Percentiles rank a stretch among this genome's conserved stretches.
Evolutionary conservation across 2,888 invertebrate genomes (phyloP).

Genomic region (Dicycla oo): DNA sequence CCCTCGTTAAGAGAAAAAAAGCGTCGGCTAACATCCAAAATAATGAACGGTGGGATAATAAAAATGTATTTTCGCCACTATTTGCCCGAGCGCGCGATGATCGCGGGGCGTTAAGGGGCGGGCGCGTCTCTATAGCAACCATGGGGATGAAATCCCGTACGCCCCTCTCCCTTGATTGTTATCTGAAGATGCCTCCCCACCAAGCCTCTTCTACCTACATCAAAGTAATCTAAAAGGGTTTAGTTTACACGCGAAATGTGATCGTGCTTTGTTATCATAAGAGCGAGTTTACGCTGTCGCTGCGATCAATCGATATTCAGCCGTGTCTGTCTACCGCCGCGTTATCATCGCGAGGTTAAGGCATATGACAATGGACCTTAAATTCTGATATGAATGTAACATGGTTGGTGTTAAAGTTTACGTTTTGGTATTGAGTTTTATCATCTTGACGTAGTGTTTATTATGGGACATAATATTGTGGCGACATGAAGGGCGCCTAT

Average conservation of each 20-base stretch:
- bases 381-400: slow-evolving; percentile 62
- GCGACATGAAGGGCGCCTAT: neutral
- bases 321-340: slow-evolving; percentile 48
- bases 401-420: slow-evolving; percentile 57
- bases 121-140: slow-evolving; percentile 85
- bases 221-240: slow-evolving; percentile 87
- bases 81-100: slow-evolving; percentile 83
- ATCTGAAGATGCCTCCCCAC: slow-evolving; percentile 86
- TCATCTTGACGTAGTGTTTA: slow-evolving; percentile 48
- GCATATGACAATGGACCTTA: slow-evolving; percentile 68
- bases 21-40: slow-evolving; percentile 80
- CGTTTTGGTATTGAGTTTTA: slow-evolving; percentile 48
- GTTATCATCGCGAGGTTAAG: slow-evolving; percentile 66
- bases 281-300: slow-evolving; percentile 63
- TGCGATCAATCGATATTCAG: slow-evolving; percentile 76
- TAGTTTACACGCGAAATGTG: slow-evolving; percentile 72
- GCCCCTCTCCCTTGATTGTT: slow-evolving; percentile 87
- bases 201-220: slow-evolving; percentile 83
- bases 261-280: slow-evolving; percentile 70
- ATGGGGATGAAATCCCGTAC: slow-evolving; percentile 82
- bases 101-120: slow-evolving; percentile 85
- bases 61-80: slow-evolving; percentile 87
- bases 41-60: slow-evolving; percentile 88
- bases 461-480: slow-evolving; percentile 18
- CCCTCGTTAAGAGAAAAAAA: slow-evolving; percentile 79